A percentile compares a stretch with the other conserved stretches of the same genome.
Evolutionary conservation across 2,888 invertebrate species (phyloP).

Genomic region (Hydroisotoma schaefferi): DNA sequence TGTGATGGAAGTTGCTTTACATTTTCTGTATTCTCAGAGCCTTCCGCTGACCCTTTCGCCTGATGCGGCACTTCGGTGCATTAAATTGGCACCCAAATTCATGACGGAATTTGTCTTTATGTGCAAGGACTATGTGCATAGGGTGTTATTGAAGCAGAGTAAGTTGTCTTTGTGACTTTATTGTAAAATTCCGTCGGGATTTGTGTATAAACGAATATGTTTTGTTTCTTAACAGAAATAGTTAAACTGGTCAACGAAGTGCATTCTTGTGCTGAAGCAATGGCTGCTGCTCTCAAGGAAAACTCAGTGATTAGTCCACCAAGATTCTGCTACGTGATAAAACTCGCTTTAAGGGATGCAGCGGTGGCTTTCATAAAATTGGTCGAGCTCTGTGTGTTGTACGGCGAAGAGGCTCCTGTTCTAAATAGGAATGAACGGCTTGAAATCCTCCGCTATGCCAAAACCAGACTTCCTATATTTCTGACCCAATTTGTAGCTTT

Average conservation of each 20-base stretch:
- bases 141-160: conserved; percentile 64
- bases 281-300: conserved; percentile 42
- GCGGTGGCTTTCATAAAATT: conserved; percentile 59
- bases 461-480: conserved; percentile 64
- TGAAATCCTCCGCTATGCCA: conserved; percentile 65
- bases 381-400: conserved; percentile 63
- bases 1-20: conserved; percentile 61
- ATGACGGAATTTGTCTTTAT: conserved; percentile 59
- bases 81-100: conserved; percentile 54
- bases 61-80: conserved; percentile 59
- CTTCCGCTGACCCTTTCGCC: conserved; percentile 61
- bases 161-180: conserved; percentile 49
- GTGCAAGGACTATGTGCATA: conserved; percentile 62
- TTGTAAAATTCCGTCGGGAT: not conserved
- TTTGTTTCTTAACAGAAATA: conserved; percentile 59
- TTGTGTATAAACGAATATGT: too few relatives aligned
- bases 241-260: conserved; percentile 63
- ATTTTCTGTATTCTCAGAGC: conserved; percentile 65
- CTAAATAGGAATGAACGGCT: conserved; percentile 63
- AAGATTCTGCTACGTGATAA: conserved; percentile 61
- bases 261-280: conserved; percentile 58
- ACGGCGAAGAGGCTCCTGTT: conserved; percentile 62
- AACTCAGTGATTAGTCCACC: conserved; percentile 56
- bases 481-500: conserved; percentile 62
- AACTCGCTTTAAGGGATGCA: conserved; percentile 62